Evolutionary conservation across 1,140 invertebrate species (phyloP).

Genomic region (Drosophila novamexicana): DNA sequence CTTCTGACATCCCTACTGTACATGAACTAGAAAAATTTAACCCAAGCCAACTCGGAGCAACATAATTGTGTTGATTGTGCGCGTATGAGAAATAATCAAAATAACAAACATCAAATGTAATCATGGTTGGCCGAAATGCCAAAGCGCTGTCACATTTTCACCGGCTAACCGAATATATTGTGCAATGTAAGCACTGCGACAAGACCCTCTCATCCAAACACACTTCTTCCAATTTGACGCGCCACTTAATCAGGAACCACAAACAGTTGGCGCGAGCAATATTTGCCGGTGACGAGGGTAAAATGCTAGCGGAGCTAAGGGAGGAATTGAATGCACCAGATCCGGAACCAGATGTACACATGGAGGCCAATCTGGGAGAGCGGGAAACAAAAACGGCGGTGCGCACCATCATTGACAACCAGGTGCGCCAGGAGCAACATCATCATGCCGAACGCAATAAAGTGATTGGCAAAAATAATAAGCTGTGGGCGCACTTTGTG

Average conservation of each 20-base stretch:
- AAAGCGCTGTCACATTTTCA: constrained; percentile 71
- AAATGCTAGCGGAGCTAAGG: constrained; percentile 66
- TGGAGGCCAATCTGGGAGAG: constrained; percentile 50
- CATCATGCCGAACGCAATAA: constrained; percentile 64
- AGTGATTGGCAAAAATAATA: constrained; percentile 72
- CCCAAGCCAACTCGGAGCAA: constrained; percentile 27
- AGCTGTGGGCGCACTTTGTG: constrained; percentile 72
- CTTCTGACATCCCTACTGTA: constrained; percentile 18
- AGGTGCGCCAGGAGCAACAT: constrained; percentile 37
- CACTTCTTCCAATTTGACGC: constrained; percentile 71
- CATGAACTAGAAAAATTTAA: constrained; percentile 38
- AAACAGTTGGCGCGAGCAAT: constrained; percentile 61
- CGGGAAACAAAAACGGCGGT: constrained; percentile 66
- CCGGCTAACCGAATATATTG: constrained; percentile 68
- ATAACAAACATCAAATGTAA: constrained; percentile 19
- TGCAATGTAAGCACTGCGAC: constrained; percentile 77
- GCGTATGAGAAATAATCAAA: constrained; percentile 6
- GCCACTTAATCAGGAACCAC: constrained; percentile 71
- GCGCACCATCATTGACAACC: constrained; percentile 57
- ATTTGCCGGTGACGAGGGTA: constrained; percentile 67
- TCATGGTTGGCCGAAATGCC: constrained; percentile 71
- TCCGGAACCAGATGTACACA: constrained; percentile 54
- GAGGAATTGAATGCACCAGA: constrained; percentile 63
- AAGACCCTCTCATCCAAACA: constrained; percentile 75
- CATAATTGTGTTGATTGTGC: constrained; percentile 30